Evolutionary conservation across 2,888 invertebrate species (phyloP).

Genomic region (Alitta virens): DNA sequence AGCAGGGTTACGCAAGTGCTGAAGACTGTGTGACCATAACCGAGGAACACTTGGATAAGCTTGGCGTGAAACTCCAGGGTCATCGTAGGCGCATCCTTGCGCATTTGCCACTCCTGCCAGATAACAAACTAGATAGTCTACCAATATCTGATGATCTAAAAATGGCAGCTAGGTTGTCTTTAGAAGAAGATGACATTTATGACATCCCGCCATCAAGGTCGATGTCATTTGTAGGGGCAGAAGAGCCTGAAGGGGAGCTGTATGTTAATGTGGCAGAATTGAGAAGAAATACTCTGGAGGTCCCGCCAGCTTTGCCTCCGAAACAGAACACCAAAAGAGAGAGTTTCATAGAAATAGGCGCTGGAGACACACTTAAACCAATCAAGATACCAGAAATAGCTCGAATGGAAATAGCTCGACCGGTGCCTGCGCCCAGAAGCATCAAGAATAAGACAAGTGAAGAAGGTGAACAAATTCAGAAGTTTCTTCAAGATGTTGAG

Average conservation of each 20-base stretch:
- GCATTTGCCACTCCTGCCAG: neutral
- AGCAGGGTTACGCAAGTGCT: neutral
- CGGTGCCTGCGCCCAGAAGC: neutral
- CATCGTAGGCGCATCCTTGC: slow-evolving; percentile 2
- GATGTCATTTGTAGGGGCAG: too few relatives aligned
- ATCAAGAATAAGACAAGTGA: neutral
- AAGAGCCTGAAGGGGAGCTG: neutral
- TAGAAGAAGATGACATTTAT: too few relatives aligned
- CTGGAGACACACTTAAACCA: neutral
- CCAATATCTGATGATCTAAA: neutral
- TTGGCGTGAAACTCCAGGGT: neutral
- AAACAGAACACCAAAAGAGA: too few relatives aligned
- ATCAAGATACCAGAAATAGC: neutral
- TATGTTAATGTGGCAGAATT: neutral
- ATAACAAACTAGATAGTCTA: neutral
- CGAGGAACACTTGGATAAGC: slow-evolving; percentile 1
- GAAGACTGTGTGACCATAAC: neutral
- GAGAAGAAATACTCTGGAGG: too few relatives aligned
- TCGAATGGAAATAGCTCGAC: neutral
- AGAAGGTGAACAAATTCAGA: too few relatives aligned
- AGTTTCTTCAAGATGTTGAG: neutral
- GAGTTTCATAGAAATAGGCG: too few relatives aligned
- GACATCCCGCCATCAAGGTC: too few relatives aligned
- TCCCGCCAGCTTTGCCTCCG: too few relatives aligned
- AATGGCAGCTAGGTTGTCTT: neutral